phyloP scores from a whole-genome alignment of 2,797 vertebrate species.

The Alosa sapidissima region DNA sequence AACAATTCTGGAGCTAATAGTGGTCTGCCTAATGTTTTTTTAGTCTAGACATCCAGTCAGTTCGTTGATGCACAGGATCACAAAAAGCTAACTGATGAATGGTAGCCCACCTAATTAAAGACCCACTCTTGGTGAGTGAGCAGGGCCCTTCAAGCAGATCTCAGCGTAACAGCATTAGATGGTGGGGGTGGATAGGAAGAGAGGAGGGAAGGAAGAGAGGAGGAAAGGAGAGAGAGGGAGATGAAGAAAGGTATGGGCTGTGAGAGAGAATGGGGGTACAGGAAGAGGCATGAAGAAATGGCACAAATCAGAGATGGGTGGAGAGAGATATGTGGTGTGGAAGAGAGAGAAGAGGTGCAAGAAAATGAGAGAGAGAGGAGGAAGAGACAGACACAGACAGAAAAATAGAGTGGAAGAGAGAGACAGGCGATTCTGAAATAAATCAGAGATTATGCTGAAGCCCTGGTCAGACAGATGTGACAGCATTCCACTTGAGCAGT shows the following conservation, averaged over 20 bases:
- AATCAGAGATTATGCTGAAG: conserved; percentile 32
- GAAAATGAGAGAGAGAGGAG: background rate
- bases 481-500: conserved; percentile 37
- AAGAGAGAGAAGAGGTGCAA: background rate
- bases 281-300: background rate
- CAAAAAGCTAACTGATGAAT: conserved; percentile 38
- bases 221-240: background rate
- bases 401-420: background rate
- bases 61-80: conserved; percentile 18
- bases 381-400: background rate
- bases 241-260: background rate
- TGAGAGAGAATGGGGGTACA: background rate
- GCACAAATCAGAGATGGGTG: background rate
- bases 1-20: background rate
- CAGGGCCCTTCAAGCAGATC: conserved; percentile 32
- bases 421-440: conserved; percentile 30
- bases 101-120: conserved; percentile 25
- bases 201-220: background rate
- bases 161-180: conserved; percentile 1
- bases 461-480: conserved; percentile 39
- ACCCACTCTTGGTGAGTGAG: conserved; percentile 24
- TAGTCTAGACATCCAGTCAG: background rate
- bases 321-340: background rate
- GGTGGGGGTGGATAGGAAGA: background rate
- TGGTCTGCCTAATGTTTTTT: background rate